Conservation (phyloP, 2,797 vertebrate genomes). For the Pipistrellus pygmaeus region DNA sequence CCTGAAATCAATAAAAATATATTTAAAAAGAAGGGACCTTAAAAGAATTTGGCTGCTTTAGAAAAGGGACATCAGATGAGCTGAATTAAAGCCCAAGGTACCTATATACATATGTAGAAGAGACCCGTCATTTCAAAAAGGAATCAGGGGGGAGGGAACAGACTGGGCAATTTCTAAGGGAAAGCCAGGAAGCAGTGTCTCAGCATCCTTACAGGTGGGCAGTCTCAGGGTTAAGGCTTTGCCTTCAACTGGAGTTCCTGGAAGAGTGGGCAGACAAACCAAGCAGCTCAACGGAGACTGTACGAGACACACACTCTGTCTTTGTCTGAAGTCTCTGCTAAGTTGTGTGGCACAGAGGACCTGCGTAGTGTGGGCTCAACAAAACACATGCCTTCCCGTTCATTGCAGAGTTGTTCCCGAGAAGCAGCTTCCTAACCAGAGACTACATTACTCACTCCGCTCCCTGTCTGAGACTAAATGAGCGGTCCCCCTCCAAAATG, state of each 20-base stretch:
- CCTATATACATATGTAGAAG: not conserved
- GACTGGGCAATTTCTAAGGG: slow-evolving; percentile 2
- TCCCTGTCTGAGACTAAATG: not conserved
- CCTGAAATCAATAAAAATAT: too few species aligned
- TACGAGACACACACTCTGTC: not conserved
- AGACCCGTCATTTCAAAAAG: slow-evolving; percentile 30
- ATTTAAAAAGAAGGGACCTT: slow-evolving; percentile 1
- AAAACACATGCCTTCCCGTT: slow-evolving; percentile 7
- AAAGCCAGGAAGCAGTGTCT: slow-evolving; percentile 3
- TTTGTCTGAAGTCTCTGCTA: slow-evolving; percentile 32
- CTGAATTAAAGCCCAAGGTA: slow-evolving; percentile 40
- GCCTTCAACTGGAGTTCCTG: not conserved
- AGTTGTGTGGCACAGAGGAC: not conserved
- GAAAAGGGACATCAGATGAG: not conserved
- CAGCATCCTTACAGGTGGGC: not conserved
- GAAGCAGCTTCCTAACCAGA: slow-evolving; percentile 12
- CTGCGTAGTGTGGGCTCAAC: not conserved
- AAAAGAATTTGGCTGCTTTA: not conserved
- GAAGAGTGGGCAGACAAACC: not conserved
- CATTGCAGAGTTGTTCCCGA: not conserved
- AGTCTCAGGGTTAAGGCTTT: slow-evolving; percentile 6
- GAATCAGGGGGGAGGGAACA: not conserved
- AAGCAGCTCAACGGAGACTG: not conserved
- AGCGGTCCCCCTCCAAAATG: not conserved
- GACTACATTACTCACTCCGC: not conserved